Percentiles rank a stretch among this genome's conserved stretches.
Evolutionary conservation across 1,140 invertebrate species (phyloP).

Genomic region (Littorina saxatilis): DNA sequence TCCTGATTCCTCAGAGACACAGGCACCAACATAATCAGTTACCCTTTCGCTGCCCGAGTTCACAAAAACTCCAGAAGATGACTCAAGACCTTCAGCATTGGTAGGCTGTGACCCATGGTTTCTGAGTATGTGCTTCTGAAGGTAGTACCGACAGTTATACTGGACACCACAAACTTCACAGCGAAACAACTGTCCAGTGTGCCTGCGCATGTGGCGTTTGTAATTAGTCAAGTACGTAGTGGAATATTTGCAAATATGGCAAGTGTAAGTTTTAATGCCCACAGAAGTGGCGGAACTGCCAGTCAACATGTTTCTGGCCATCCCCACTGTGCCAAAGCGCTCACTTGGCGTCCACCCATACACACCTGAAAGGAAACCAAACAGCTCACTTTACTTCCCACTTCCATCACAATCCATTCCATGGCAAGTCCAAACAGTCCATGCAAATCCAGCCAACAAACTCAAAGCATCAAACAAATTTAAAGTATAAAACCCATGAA

Average conservation of each 20-base stretch:
- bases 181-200: conserved; percentile 45
- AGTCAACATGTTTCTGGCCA: conserved; percentile 12
- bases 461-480: too few species aligned
- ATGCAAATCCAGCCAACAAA: not conserved
- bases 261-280: conserved; percentile 32
- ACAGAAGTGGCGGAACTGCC: not conserved
- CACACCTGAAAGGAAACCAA: conserved; percentile 37
- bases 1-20: too few species aligned
- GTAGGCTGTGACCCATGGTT: not conserved
- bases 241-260: conserved; percentile 32
- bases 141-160: conserved; percentile 30
- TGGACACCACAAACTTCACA: conserved; percentile 42
- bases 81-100: not conserved
- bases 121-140: conserved; percentile 39
- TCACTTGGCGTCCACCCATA: not conserved
- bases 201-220: conserved; percentile 46
- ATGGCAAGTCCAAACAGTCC: not conserved
- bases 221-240: conserved; percentile 39
- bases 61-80: not conserved
- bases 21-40: too few species aligned
- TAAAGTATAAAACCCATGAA: too few species aligned
- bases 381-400: conserved; percentile 19
- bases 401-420: too few species aligned
- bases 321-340: conserved; percentile 7
- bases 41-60: too few species aligned